Conservation (phyloP, 2,888 invertebrate genomes). For the Eupithecia pulchellata region DNA sequence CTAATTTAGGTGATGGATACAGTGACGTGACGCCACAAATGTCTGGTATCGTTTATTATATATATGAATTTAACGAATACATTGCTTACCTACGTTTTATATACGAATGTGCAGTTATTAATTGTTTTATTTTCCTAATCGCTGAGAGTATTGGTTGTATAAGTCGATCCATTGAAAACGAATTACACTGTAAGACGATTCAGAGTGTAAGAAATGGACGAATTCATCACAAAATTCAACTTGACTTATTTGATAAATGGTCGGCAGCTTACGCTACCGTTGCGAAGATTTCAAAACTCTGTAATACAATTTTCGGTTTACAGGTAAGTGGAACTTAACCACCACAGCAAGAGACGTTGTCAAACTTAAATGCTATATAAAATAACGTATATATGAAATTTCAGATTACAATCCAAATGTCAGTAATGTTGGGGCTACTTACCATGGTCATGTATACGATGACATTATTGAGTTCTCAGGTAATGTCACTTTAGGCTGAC, state of each 20-base stretch:
- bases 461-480: conserved; percentile 3
- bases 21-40: neutral
- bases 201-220: neutral
- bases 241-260: conserved; percentile 26
- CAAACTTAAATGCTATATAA: too few species aligned
- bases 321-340: too few species aligned
- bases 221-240: neutral
- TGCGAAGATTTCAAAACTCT: conserved; percentile 22
- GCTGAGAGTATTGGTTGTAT: conserved; percentile 20
- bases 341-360: too few species aligned
- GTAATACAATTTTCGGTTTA: conserved; percentile 22
- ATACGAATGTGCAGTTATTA: conserved; percentile 4
- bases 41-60: neutral
- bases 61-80: neutral
- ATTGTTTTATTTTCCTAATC: conserved; percentile 20
- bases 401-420: conserved; percentile 1
- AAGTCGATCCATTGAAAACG: conserved; percentile 21
- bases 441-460: neutral
- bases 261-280: conserved; percentile 24
- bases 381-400: neutral
- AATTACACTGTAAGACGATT: conserved; percentile 4
- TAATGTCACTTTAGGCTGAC: too few species aligned
- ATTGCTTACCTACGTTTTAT: conserved; percentile 7
- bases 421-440: neutral
- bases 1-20: neutral